phyloP scores from a whole-genome alignment of 2,797 vertebrate genomes.

The Chelidonichthys spinosus region DNA sequence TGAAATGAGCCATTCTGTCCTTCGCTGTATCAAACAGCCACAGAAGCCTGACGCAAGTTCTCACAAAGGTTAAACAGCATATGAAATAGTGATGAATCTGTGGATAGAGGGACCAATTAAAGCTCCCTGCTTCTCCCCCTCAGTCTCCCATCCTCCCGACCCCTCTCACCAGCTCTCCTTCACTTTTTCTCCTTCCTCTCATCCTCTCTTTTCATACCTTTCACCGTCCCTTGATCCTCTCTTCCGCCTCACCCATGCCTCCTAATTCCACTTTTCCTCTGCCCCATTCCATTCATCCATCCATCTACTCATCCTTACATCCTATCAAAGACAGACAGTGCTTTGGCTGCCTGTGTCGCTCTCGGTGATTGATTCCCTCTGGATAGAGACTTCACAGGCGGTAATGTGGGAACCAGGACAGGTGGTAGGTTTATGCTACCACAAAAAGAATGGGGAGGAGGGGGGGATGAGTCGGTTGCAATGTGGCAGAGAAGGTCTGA shows the following conservation, averaged over 20 bases:
- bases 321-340: conserved; percentile 39
- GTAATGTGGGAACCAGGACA: conserved; percentile 82
- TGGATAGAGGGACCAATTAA: conserved; percentile 89
- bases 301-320: conserved; percentile 32
- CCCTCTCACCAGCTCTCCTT: conserved; percentile 31
- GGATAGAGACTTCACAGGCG: conserved; percentile 79
- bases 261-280: conserved; percentile 47
- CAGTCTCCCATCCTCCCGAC: neutral
- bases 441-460: conserved; percentile 14
- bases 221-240: conserved; percentile 64
- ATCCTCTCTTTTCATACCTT: conserved; percentile 57
- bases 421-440: conserved; percentile 78
- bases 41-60: conserved; percentile 77
- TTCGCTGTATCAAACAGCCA: conserved; percentile 60
- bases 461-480: conserved; percentile 17
- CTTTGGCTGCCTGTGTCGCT: conserved; percentile 32
- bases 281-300: conserved; percentile 27
- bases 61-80: conserved; percentile 88
- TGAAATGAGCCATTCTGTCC: conserved; percentile 51
- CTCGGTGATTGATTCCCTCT: conserved; percentile 80
- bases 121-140: conserved; percentile 58
- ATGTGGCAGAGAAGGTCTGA: conserved; percentile 19
- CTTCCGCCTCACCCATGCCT: conserved; percentile 36
- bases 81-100: conserved; percentile 85
- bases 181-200: conserved; percentile 38